Evolutionary conservation across 2,113 vertebrate genomes (phyloP).

Genomic region (Ahaetulla prasina): DNA sequence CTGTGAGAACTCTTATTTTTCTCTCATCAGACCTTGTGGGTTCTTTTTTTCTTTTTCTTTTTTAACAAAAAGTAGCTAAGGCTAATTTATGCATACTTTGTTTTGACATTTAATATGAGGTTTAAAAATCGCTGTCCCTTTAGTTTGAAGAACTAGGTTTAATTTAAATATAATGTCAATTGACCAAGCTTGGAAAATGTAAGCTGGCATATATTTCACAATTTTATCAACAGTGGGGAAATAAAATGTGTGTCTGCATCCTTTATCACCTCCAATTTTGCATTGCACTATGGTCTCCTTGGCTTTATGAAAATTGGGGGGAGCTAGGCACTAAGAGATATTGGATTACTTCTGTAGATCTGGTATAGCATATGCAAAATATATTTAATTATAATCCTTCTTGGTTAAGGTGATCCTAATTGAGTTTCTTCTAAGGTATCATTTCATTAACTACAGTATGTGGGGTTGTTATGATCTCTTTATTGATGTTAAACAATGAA

Average conservation of each 20-base stretch:
- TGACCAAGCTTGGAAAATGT: background rate
- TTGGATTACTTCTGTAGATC: background rate
- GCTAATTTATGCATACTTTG: background rate
- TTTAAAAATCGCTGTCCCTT: background rate
- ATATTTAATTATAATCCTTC: background rate
- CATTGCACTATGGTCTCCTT: background rate
- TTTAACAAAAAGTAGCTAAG: background rate
- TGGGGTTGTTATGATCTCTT: background rate
- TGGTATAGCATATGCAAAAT: background rate
- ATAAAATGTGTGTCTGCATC: background rate
- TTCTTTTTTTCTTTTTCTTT: slow-evolving; percentile 9
- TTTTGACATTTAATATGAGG: background rate
- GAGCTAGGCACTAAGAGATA: background rate
- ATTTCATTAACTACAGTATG: background rate
- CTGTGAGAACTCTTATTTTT: slow-evolving; percentile 46
- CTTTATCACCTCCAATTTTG: background rate
- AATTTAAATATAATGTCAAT: background rate
- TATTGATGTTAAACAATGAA: background rate
- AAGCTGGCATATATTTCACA: background rate
- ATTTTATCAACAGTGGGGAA: background rate
- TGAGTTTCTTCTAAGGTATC: background rate
- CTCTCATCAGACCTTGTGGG: background rate
- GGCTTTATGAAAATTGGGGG: background rate
- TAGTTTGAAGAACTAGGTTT: background rate
- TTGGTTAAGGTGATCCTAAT: background rate